A percentile compares a stretch with the other conserved stretches of the same genome.
These are phyloP conservation scores for Ectemnius continuus DNA, from an alignment of 2,888 invertebrate species.

Conservation along the genomic window DNA sequence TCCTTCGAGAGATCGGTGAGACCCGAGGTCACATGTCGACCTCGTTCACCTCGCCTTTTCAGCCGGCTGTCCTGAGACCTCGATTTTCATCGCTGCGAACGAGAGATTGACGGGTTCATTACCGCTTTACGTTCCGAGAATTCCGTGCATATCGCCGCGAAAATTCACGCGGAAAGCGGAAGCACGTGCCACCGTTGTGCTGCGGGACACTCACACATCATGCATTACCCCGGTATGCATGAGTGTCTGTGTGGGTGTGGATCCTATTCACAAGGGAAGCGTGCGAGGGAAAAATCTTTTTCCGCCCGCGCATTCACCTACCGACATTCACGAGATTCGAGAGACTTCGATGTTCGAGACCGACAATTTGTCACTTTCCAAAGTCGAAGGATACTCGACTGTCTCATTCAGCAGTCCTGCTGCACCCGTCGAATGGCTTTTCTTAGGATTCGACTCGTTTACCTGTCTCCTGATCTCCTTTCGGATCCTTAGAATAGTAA, in stretches of 20 bases:
- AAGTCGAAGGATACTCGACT: conserved; percentile 27
- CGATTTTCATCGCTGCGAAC: conserved; percentile 9
- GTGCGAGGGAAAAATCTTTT: too few relatives aligned
- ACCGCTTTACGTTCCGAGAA: conserved; percentile 33
- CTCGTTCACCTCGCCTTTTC: conserved; percentile 25
- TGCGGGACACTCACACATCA: too few relatives aligned
- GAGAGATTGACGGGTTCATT: conserved; percentile 38
- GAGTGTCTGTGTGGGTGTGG: too few relatives aligned
- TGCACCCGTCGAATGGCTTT: neutral
- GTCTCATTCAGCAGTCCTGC: conserved; percentile 21
- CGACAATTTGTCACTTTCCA: conserved; percentile 34
- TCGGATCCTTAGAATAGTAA: too few relatives aligned
- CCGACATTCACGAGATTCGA: too few relatives aligned
- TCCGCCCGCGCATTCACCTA: too few relatives aligned
- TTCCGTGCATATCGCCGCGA: conserved; percentile 28
- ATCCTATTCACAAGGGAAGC: too few relatives aligned
- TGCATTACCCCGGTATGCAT: too few relatives aligned
- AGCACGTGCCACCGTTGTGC: conserved; percentile 23
- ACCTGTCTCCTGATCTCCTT: too few relatives aligned
- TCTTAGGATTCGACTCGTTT: too few relatives aligned
- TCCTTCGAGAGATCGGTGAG: neutral
- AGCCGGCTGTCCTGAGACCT: conserved; percentile 13
- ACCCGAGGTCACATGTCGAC: conserved; percentile 28
- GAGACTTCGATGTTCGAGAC: too few relatives aligned
- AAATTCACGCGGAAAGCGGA: conserved; percentile 28